Evolutionary conservation across 2,888 invertebrate species (phyloP).

Genomic region (Trissolcus brochymenae): DNA sequence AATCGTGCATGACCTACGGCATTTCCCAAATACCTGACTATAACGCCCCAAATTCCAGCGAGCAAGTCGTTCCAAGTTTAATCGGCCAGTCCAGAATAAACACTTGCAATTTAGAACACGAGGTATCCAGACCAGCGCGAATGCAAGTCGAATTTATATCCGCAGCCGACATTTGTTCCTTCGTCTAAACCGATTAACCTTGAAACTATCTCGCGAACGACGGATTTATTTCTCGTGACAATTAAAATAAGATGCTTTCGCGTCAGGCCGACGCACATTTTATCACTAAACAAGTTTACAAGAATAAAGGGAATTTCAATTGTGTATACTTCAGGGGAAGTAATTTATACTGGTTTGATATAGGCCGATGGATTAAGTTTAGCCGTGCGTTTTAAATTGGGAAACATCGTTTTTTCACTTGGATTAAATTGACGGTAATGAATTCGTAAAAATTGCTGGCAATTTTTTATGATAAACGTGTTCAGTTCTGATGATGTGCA

Average conservation of each 20-base stretch:
- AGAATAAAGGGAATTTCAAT: slow-evolving; percentile 23
- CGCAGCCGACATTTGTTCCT: slow-evolving; percentile 45
- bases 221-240: slow-evolving; percentile 37
- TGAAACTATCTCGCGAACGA: slow-evolving; percentile 43
- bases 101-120: slow-evolving; percentile 16
- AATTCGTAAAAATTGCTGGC: too few species aligned
- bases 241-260: slow-evolving; percentile 31
- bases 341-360: slow-evolving; percentile 24
- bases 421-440: too few species aligned
- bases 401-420: not conserved
- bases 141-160: slow-evolving; percentile 44
- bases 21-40: slow-evolving; percentile 48
- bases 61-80: slow-evolving; percentile 47
- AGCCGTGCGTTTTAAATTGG: not conserved
- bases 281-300: slow-evolving; percentile 19
- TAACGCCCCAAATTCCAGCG: slow-evolving; percentile 42
- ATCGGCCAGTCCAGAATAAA: slow-evolving; percentile 44
- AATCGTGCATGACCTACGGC: slow-evolving; percentile 44
- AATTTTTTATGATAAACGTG: too few species aligned
- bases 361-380: slow-evolving; percentile 11
- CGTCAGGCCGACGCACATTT: slow-evolving; percentile 15
- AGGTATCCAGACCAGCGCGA: slow-evolving; percentile 14
- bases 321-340: slow-evolving; percentile 12
- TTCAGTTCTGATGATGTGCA: too few species aligned
- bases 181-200: slow-evolving; percentile 58